phyloP scores from a whole-genome alignment of 2,113 vertebrate species.

The Eulacestoma nigropectus region DNA sequence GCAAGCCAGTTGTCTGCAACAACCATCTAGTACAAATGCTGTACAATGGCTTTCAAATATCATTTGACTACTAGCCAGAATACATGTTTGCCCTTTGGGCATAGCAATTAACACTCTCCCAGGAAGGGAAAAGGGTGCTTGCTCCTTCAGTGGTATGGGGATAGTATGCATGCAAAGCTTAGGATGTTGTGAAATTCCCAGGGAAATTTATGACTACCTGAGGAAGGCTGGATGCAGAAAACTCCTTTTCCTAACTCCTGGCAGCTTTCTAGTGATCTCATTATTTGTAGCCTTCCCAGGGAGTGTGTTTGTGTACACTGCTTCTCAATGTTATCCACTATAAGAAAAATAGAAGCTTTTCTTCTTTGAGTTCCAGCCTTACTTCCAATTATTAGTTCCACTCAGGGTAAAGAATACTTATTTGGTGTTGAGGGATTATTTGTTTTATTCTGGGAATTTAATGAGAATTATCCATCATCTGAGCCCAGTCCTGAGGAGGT shows the following conservation, averaged over 20 bases:
- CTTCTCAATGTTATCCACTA: neutral
- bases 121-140: neutral
- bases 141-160: neutral
- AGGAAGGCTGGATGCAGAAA: neutral
- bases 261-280: neutral
- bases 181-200: neutral
- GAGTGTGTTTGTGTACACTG: neutral
- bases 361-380: neutral
- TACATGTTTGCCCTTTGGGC: neutral
- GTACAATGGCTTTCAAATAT: neutral
- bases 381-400: neutral
- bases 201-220: neutral
- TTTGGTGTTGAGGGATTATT: neutral
- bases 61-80: neutral
- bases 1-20: neutral
- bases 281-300: neutral
- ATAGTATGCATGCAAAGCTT: neutral
- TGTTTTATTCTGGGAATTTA: neutral
- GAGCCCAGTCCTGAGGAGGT: neutral
- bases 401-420: neutral
- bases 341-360: neutral
- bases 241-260: neutral
- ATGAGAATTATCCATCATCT: neutral
- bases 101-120: neutral
- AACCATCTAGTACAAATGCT: neutral